Base-by-base conservation (phyloP, 2,888 invertebrate species). In the Chalcis sispes region DNA sequence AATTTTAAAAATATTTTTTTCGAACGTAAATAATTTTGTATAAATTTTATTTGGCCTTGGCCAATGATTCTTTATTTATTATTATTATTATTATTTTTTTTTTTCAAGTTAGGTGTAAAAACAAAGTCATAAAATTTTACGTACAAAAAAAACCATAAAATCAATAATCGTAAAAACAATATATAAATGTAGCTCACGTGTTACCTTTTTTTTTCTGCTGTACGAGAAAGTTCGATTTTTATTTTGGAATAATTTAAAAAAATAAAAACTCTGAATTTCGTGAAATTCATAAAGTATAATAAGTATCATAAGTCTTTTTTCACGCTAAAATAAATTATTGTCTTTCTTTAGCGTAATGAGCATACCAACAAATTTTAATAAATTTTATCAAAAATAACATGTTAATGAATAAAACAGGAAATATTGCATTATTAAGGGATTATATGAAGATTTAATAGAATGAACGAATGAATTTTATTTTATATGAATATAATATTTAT, bases 61-160 rank as follows among this genome's bases (percentile, higher is more conserved):
- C n/a, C 2, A 10, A 15, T 52, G 25, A 27, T 52, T 25, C 25
- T 27, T 2, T 25, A 27, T 25, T 25, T 13, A 25, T n/a, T n/a
- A n/a, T n/a, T n/a, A n/a, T n/a, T n/a, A n/a, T n/a, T n/a, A n/a
- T n/a, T n/a, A n/a, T n/a, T n/a, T n/a, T n/a, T n/a, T n/a, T n/a
- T n/a, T n/a, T n/a, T n/a, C 10, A 25, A n/a, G 7, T 10, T 7
- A 40, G n/a, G 23, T 54, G 66, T 10, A 20, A 25, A 36, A 27
- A n/a, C n/a, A 54, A 65, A 25, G 18, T 52, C 66, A 18, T 66
- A 66, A 56, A 67, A 20, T 56, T 18, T 56, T 25, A 42, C 20
- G 27, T 66, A 23, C 23, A 52, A 36, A 27, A 67, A 15, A 15
- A 56, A 23, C 27, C n/a, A 54, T 67, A 67, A 56, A 27, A 46